Base-by-base conservation (phyloP, 2,888 invertebrate genomes). In the Drosophila formosana region DNA sequence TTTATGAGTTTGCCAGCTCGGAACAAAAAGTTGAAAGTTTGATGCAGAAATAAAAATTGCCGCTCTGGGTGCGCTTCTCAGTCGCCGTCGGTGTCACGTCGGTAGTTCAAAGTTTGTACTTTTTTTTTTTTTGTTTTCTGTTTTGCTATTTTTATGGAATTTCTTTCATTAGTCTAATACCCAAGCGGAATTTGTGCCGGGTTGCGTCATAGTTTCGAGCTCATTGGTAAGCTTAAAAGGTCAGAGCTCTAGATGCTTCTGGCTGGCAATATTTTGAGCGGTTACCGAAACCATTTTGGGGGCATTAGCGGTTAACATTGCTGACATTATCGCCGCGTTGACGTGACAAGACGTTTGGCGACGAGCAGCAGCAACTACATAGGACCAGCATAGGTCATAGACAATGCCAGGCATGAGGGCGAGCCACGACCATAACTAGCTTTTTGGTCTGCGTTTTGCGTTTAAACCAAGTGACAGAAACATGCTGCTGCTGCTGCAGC, bases 131-230 rank as follows among this genome's bases (percentile, higher is more conserved):
- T 1, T 1, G 18, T 18, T 18, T 18, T 18, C n/a, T 18, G 18
- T 18, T 18, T 18, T 18, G 18, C 28, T 18, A 28, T 45, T 46
- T 39, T 11, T 11, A n/a, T 39, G 47, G 69, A 74, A 80, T 81
- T 66, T 70, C 66, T 75, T 81, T 85, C 73, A 85, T 85, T 85
- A 81, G 73, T 68, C 56, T 82, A 88, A 77, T 77, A 49, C 74
- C 70, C 57, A 46, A 80, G 64, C 46, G 73, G 72, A 71, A 78
- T 73, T 74, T 66, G 11, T 46, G 7, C 25, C 60, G 58, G 81
- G 57, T 75, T 74, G 60, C 53, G 67, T 47, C 69, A 75, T 61
- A 63, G 25, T 64, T 46, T 30, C 39, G 4, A 28, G 11, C 41
- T 23, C n/a, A 7, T 4, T 6, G 6, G 7, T 30, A 37, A 46